Percentiles rank a stretch among this genome's conserved stretches.
Conservation (phyloP, 2,888 invertebrate genomes). For the Leptura quadrifasciata region DNA sequence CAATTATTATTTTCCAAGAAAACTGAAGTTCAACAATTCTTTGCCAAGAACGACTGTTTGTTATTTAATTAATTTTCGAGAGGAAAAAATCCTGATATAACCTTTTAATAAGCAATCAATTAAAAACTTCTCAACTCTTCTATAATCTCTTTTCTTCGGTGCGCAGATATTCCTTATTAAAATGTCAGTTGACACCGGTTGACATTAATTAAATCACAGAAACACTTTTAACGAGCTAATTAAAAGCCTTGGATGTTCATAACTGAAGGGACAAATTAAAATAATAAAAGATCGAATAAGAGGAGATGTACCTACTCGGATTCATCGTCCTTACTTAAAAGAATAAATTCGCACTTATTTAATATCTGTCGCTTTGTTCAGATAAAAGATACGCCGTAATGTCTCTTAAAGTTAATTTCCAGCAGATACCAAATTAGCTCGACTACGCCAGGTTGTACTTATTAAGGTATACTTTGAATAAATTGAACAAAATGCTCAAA, state of each 20-base stretch:
- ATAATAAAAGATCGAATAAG: conserved; percentile 21
- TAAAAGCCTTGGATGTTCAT: conserved; percentile 34
- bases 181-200: conserved; percentile 36
- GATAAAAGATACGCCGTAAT: conserved; percentile 15
- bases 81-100: conserved; percentile 10
- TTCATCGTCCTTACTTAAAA: neutral
- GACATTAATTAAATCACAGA: conserved; percentile 38
- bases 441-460: conserved; percentile 14
- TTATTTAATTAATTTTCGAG: conserved; percentile 21
- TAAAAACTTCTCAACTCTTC: conserved; percentile 18
- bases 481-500: conserved; percentile 22
- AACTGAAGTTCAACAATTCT: conserved; percentile 16
- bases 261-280: conserved; percentile 26
- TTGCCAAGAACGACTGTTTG: neutral
- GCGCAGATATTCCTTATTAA: conserved; percentile 24
- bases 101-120: conserved; percentile 32
- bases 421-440: conserved; percentile 20
- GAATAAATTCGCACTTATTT: conserved; percentile 26
- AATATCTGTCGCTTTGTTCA: conserved; percentile 25
- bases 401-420: conserved; percentile 28
- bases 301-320: neutral
- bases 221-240: conserved; percentile 40
- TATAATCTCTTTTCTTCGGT: conserved; percentile 6
- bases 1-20: conserved; percentile 7
- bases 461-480: conserved; percentile 32